These are phyloP conservation scores for Sceliomorpha sp. DNA, from an alignment of 2,888 invertebrate species.

Conservation along the genomic window DNA sequence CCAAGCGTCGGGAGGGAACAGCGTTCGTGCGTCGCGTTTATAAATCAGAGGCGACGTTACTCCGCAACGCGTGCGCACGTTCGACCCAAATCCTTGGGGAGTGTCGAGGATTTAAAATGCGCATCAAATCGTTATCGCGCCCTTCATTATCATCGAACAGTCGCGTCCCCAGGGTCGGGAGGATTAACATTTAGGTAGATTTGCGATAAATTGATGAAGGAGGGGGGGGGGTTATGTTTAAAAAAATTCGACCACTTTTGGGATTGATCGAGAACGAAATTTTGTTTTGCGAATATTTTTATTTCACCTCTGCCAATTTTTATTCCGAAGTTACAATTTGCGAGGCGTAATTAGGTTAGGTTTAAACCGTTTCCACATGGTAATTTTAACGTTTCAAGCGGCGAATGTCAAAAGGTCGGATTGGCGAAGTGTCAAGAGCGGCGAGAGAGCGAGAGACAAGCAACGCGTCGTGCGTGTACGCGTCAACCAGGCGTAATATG, in stretches of 20 bases:
- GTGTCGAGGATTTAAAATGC: conserved; percentile 50
- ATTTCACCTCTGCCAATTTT: no score
- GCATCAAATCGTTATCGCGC: conserved; percentile 54
- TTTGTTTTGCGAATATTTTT: no score
- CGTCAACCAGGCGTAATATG: conserved; percentile 35
- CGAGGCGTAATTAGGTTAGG: no score
- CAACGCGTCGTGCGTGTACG: conserved; percentile 33
- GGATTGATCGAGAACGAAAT: no score
- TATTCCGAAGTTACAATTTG: no score
- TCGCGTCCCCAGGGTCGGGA: neutral
- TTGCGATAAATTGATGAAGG: no score
- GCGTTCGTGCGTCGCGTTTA: conserved; percentile 52
- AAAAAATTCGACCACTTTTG: no score
- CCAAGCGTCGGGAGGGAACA: conserved; percentile 23
- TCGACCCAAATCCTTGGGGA: conserved; percentile 38
- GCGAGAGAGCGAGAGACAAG: conserved; percentile 23
- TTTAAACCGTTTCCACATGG: no score
- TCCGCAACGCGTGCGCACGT: conserved; percentile 11
- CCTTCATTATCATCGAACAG: conserved; percentile 15
- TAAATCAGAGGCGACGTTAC: conserved; percentile 41
- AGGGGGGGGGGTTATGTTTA: no score
- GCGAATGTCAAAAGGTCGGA: conserved; percentile 23
- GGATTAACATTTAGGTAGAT: no score
- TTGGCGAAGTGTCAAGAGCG: conserved; percentile 33
- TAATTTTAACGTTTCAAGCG: no score